Evolutionary conservation across 2,797 vertebrate species (phyloP), one percentile per base, ranked within the genome.

Genomic region (Phoeniculus purpureus): DNA sequence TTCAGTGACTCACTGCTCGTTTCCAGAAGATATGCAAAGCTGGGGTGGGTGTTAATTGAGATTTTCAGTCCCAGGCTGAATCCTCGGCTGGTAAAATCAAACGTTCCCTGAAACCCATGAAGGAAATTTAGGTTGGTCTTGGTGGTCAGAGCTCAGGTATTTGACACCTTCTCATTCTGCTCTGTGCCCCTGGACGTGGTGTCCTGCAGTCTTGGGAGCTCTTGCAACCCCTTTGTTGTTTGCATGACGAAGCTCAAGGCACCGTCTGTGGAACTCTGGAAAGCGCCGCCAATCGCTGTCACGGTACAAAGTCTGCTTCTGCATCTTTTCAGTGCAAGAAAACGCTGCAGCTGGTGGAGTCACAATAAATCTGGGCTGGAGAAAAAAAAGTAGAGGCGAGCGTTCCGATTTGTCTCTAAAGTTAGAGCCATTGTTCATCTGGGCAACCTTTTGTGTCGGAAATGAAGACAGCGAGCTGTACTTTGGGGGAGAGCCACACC

Each of bases 401-500:
- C 8, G 10, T 84, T 80, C 43, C 61, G 65, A 90, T 72, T 94
- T 85, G 90, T 85, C 68, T 78, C 70, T 81, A 27, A 92, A 89
- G 78, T 93, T 90, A 80, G 79, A 68, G 48, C 78, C 81, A 81
- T 91, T 78, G 83, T 92, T 91, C 60, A 61, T 90, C 73, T 73
- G 55, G 79, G 79, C 76, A 80, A 59, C 31, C 56, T 62, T 64
- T 54, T 85, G 59, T 51, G 54, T 51, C 61, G 25, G 68, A 93
- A 95, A 71, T n/a, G 58, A 91, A 89, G 58, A 51, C 85, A 81
- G 65, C 87, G 61, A 48, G 81, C 75, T 85, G 76, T 43, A 48
- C 92, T 94, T 90, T 94, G 93, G 76, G 81, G 78, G 45, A 87
- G n/a, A 95, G 90, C 94, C 90, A 96, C 26, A 1, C 45, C 61